Conservation (phyloP, 2,113 vertebrate genomes). For the Coptodon rendalli region DNA sequence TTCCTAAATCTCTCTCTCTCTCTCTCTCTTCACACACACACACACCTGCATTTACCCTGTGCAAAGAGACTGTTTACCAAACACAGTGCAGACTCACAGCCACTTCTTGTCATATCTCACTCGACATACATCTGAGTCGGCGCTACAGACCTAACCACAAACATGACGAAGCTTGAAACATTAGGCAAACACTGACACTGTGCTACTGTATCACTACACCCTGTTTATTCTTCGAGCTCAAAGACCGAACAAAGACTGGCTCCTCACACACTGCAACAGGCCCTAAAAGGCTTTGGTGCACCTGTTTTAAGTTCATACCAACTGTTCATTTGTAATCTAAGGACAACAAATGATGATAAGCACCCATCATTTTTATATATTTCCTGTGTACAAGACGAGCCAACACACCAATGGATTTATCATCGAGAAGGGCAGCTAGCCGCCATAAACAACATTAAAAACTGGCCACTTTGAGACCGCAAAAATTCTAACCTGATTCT, state of each 20-base stretch:
- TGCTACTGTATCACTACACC: background rate
- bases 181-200: background rate
- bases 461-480: background rate
- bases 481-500: background rate
- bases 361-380: background rate
- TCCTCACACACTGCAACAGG: background rate
- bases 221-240: background rate
- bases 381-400: background rate
- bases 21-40: background rate
- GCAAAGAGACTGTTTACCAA: constrained; percentile 17
- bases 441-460: background rate
- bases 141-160: background rate
- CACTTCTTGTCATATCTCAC: background rate
- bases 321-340: background rate
- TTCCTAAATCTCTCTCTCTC: background rate
- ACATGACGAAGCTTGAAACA: background rate
- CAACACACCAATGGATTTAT: background rate
- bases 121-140: background rate
- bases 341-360: background rate
- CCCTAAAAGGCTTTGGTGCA: background rate
- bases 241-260: background rate
- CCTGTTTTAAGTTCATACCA: background rate
- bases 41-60: background rate
- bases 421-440: background rate
- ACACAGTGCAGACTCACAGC: background rate